Percentiles rank a stretch among this genome's conserved stretches.
phyloP scores from a whole-genome alignment of 2,113 vertebrate genomes.

The Lagopus leucura region DNA sequence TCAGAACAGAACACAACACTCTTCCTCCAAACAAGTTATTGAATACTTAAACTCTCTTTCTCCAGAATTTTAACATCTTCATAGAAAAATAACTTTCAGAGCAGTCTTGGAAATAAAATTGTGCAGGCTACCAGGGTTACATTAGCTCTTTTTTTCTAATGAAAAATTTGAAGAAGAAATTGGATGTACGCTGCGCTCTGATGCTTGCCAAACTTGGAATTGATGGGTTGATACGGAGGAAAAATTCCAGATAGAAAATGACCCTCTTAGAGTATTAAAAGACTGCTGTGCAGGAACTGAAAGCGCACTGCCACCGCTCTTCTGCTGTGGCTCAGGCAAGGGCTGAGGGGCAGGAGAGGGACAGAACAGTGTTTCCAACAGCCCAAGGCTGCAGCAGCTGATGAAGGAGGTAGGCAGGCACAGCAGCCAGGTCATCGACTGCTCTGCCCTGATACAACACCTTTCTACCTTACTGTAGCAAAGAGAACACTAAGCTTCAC shows the following conservation, averaged over 20 bases:
- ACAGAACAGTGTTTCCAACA: accelerated
- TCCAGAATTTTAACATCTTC: neutral
- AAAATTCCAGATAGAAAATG: neutral
- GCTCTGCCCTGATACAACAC: no score
- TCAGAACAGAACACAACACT: neutral
- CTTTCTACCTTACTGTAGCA: accelerated
- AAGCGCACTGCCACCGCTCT: neutral
- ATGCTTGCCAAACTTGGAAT: neutral
- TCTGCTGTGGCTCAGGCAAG: accelerated
- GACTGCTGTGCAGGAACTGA: neutral
- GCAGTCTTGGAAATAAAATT: neutral
- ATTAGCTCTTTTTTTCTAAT: neutral
- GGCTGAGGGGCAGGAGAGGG: neutral
- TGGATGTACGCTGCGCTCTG: neutral
- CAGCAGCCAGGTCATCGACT: neutral
- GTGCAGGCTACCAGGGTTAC: accelerated
- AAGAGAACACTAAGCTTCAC: accelerated
- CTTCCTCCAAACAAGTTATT: neutral
- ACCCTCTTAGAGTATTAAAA: neutral
- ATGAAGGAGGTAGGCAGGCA: neutral
- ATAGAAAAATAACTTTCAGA: accelerated
- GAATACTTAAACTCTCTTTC: neutral
- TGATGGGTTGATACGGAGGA: neutral
- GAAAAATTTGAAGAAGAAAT: neutral
- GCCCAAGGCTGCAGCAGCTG: accelerated